These are phyloP conservation scores for Volucella zonaria DNA, from an alignment of 2,888 invertebrate species.

Conservation along the genomic window DNA sequence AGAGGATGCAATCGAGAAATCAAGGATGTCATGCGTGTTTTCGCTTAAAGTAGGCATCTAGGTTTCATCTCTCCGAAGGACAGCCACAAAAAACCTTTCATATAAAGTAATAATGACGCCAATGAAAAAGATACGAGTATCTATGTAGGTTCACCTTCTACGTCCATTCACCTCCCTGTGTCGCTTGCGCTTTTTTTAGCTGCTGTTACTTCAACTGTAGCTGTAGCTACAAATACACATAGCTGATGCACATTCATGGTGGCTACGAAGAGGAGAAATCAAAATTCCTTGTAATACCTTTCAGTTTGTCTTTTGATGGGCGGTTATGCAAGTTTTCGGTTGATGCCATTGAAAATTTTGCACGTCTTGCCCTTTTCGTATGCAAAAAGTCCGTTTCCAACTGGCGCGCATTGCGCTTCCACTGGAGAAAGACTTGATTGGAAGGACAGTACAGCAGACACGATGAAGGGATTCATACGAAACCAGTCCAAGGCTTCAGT, in stretches of 20 bases:
- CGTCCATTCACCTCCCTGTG: constrained; percentile 50
- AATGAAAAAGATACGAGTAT: constrained; percentile 38
- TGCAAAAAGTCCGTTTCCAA: constrained; percentile 23
- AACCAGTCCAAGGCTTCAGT: constrained; percentile 59
- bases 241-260: constrained; percentile 62
- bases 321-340: constrained; percentile 74
- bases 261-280: constrained; percentile 71
- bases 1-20: too few species aligned
- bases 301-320: constrained; percentile 73
- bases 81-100: constrained; percentile 56
- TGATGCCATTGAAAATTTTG: constrained; percentile 69
- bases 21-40: constrained; percentile 68
- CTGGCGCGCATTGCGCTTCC: background rate
- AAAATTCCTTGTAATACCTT: constrained; percentile 74
- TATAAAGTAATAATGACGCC: constrained; percentile 69
- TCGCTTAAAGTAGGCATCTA: constrained; percentile 68
- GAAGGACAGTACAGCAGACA: background rate
- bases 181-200: background rate
- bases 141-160: constrained; percentile 32
- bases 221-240: background rate
- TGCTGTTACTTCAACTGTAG: background rate
- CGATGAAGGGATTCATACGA: constrained; percentile 30
- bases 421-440: background rate
- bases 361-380: constrained; percentile 60
- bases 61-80: constrained; percentile 70